These are phyloP conservation scores for Platyrinchus mystaceus DNA, from an alignment of 2,797 vertebrate species.

Conservation along the genomic window DNA sequence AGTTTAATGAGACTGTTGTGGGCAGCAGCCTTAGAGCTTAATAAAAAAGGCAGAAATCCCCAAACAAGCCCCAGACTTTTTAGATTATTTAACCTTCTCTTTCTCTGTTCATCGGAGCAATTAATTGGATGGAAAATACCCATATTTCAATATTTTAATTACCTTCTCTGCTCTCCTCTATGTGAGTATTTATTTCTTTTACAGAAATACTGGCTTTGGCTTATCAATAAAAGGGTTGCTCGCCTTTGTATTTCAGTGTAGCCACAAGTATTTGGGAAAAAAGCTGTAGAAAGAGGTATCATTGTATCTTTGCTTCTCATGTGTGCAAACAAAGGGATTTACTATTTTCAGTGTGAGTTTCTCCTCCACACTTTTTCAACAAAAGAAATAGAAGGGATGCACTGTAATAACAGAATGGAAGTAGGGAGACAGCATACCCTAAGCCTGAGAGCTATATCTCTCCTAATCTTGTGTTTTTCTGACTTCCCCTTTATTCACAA, in stretches of 20 bases:
- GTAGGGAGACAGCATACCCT: not conserved
- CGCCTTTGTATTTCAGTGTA: not conserved
- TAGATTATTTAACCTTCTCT: not conserved
- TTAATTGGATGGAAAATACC: not conserved
- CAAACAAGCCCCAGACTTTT: not conserved
- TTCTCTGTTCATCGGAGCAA: not conserved
- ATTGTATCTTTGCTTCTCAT: not conserved
- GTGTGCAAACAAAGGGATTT: not conserved
- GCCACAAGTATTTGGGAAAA: not conserved
- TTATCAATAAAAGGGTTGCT: not conserved
- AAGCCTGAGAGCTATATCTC: not conserved
- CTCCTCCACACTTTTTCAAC: not conserved
- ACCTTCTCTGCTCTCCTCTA: not conserved
- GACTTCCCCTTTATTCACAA: not conserved
- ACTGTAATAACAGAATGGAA: not conserved
- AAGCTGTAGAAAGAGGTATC: not conserved
- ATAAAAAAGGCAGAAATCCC: not conserved
- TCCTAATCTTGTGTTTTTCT: not conserved
- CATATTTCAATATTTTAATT: not conserved
- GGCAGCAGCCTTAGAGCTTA: not conserved
- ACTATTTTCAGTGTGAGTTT: not conserved
- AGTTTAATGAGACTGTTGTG: not conserved
- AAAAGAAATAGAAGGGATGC: not conserved
- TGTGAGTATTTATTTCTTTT: not conserved
- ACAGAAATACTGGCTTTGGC: not conserved